Conservation (phyloP, 2,888 invertebrate species). For the Cosmia pyralina region DNA sequence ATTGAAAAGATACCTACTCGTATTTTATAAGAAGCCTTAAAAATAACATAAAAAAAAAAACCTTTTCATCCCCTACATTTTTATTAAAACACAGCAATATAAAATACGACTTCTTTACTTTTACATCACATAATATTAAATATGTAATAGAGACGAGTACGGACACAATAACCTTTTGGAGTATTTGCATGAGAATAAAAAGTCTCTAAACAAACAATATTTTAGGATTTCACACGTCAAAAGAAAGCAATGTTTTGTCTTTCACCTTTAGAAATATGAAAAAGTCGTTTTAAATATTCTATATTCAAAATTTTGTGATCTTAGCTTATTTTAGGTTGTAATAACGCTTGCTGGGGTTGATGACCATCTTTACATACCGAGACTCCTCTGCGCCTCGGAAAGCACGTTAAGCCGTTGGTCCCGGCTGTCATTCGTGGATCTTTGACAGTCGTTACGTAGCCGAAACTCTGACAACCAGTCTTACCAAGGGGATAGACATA, state of each 20-base stretch:
- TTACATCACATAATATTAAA: slow-evolving; percentile 36
- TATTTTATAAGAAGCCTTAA: slow-evolving; percentile 28
- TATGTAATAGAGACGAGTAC: slow-evolving; percentile 31
- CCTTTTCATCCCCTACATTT: slow-evolving; percentile 28
- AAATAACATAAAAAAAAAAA: slow-evolving; percentile 41
- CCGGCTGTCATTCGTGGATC: too few species aligned
- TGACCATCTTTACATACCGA: too few species aligned
- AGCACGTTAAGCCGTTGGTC: too few species aligned
- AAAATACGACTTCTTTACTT: slow-evolving; percentile 41
- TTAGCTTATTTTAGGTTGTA: too few species aligned
- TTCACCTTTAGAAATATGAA: slow-evolving; percentile 6
- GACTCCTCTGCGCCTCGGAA: too few species aligned
- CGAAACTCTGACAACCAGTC: too few species aligned
- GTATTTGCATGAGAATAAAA: slow-evolving; percentile 32
- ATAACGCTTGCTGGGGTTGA: too few species aligned
- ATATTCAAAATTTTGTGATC: too few species aligned
- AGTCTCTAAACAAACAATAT: slow-evolving; percentile 13
- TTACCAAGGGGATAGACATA: too few species aligned
- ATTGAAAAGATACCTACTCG: slow-evolving; percentile 40
- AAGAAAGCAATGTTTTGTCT: neutral
- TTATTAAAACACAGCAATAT: slow-evolving; percentile 49
- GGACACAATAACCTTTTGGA: slow-evolving; percentile 22
- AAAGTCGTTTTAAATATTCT: neutral
- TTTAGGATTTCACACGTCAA: slow-evolving; percentile 17
- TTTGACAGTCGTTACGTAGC: too few species aligned